Percentiles rank a stretch among this genome's conserved stretches.
phyloP scores from a whole-genome alignment of 1,140 invertebrate genomes.

The Colletes latitarsis region DNA sequence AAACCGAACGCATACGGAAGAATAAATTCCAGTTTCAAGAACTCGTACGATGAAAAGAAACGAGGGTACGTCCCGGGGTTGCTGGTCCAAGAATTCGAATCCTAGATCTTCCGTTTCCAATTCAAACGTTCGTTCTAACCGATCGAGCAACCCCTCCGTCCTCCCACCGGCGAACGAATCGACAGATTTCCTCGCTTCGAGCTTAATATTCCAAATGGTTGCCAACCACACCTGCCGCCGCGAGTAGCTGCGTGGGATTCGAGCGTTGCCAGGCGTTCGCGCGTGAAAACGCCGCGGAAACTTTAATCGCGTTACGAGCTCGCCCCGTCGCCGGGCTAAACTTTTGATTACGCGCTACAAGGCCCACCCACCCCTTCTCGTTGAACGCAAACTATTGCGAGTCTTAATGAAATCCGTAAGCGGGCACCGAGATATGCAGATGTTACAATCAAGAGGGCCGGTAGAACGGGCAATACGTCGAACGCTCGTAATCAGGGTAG shows the following conservation, averaged over 20 bases:
- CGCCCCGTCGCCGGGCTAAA: not conserved
- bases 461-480: constrained; percentile 37
- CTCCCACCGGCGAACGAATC: not conserved
- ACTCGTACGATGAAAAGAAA: too few relatives aligned
- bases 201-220: too few relatives aligned
- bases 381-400: constrained; percentile 29
- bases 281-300: constrained; percentile 10
- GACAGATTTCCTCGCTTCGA: not conserved
- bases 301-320: constrained; percentile 26
- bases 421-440: constrained; percentile 39
- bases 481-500: constrained; percentile 38
- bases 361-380: not conserved
- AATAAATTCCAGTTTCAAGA: too few relatives aligned
- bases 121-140: not conserved
- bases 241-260: not conserved
- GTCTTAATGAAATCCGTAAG: constrained; percentile 34
- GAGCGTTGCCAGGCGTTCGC: not conserved
- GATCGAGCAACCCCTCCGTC: not conserved
- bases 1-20: too few relatives aligned
- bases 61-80: too few relatives aligned
- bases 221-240: not conserved
- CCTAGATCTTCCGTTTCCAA: not conserved
- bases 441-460: constrained; percentile 42
- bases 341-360: constrained; percentile 30
- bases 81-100: not conserved